Conservation (phyloP, 1,140 invertebrate species). For the Bombus polaris region DNA sequence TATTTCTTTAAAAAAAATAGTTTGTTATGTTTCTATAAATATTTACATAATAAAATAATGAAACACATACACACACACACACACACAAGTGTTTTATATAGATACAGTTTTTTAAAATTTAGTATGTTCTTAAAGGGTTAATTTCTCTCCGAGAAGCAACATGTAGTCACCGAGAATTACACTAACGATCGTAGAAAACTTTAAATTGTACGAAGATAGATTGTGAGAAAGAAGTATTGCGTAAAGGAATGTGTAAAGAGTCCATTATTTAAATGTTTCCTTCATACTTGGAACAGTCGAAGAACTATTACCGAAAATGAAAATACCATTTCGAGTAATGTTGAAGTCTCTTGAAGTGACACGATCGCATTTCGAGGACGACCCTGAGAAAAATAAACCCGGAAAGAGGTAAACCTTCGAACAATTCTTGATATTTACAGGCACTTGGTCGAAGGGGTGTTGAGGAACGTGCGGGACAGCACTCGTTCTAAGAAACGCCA, state of each 20-base stretch:
- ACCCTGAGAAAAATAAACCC: constrained; percentile 46
- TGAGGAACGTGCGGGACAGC: not conserved
- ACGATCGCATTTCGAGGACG: constrained; percentile 32
- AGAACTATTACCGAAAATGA: not conserved
- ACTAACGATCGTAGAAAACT: too few relatives aligned
- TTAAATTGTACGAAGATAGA: too few relatives aligned
- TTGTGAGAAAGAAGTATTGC: too few relatives aligned
- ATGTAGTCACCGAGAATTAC: too few relatives aligned
- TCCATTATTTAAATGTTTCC: not conserved
- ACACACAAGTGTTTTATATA: too few relatives aligned
- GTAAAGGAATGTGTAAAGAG: not conserved
- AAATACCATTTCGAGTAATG: not conserved
- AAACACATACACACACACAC: too few relatives aligned
- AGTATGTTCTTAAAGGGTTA: too few relatives aligned
- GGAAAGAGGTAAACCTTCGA: constrained; percentile 40
- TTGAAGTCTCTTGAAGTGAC: not conserved
- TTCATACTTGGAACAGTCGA: not conserved
- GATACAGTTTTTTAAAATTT: too few relatives aligned
- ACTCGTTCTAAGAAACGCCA: not conserved
- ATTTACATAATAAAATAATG: too few relatives aligned
- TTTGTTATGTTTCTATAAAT: too few relatives aligned
- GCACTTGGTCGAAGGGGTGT: not conserved
- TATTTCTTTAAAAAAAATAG: too few relatives aligned
- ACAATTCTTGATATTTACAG: constrained; percentile 33
- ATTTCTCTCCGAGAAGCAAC: too few relatives aligned